A percentile compares a stretch with the other conserved stretches of the same genome.
phyloP scores from a whole-genome alignment of 2,797 vertebrate genomes.

The Chloroceryle amazona region DNA sequence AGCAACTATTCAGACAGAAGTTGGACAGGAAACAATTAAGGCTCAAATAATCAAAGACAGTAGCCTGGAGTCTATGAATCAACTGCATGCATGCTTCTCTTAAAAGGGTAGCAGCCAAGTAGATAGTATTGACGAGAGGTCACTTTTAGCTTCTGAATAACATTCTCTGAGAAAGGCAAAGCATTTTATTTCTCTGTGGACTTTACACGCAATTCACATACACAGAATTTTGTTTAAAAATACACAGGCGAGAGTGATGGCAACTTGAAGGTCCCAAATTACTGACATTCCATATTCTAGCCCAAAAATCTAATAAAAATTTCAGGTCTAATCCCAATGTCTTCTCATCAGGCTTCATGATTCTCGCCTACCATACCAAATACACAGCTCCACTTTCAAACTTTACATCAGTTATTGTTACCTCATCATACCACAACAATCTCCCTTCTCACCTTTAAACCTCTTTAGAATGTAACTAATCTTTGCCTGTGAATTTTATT shows the following conservation, averaged over 20 bases:
- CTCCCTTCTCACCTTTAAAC: neutral
- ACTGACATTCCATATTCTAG: neutral
- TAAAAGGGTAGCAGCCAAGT: neutral
- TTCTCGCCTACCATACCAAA: neutral
- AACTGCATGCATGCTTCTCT: neutral
- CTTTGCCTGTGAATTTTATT: neutral
- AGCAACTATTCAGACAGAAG: neutral
- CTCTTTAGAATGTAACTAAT: neutral
- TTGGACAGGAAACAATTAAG: neutral
- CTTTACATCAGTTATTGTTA: neutral
- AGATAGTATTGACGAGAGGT: neutral
- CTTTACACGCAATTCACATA: neutral
- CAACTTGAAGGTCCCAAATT: neutral
- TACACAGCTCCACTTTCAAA: neutral
- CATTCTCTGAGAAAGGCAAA: neutral
- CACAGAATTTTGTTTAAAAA: neutral
- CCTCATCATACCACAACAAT: neutral
- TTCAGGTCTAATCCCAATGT: neutral
- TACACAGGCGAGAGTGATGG: neutral
- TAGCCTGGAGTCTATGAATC: neutral
- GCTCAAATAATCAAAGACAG: neutral
- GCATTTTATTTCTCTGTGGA: neutral
- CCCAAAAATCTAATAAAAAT: neutral
- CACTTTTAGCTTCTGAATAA: neutral
- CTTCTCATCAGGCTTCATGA: neutral